Conservation (phyloP, 2,113 vertebrate species). For the Phyllopteryx taeniolatus region DNA sequence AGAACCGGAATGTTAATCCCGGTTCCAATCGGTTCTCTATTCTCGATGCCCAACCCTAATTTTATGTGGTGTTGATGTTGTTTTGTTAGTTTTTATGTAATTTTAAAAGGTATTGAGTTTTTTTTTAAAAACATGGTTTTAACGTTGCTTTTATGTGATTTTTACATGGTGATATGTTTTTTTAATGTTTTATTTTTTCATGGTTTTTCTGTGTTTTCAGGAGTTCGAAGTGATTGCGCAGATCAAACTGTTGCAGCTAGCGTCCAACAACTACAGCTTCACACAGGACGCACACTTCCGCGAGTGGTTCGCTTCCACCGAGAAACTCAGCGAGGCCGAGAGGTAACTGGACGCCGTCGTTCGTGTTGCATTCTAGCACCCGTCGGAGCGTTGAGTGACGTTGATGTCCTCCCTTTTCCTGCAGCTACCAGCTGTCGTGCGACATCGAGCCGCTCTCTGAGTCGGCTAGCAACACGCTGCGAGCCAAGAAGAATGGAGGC, state of each 20-base stretch:
- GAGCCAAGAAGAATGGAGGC: constrained; percentile 89
- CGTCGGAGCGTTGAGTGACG: not conserved
- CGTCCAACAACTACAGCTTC: constrained; percentile 96
- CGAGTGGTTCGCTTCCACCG: constrained; percentile 85
- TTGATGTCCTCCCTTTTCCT: not conserved
- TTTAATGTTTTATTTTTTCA: rapidly evolving
- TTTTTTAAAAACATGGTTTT: not conserved
- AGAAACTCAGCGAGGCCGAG: constrained; percentile 85
- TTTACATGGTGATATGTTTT: not conserved
- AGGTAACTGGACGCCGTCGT: constrained; percentile 72
- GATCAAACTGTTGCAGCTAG: constrained; percentile 94
- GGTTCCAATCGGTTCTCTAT: no score
- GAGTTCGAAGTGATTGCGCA: constrained; percentile 97
- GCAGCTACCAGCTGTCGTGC: constrained; percentile 90
- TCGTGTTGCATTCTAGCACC: not conserved
- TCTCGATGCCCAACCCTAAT: no score
- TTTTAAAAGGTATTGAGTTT: not conserved
- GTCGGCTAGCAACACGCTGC: constrained; percentile 88
- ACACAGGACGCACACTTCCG: constrained; percentile 79
- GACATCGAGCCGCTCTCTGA: constrained; percentile 94
- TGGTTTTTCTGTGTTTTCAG: constrained; percentile 57
- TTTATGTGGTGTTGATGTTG: not conserved
- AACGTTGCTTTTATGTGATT: not conserved
- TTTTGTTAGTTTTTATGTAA: not conserved
- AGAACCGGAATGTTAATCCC: no score